These are phyloP conservation scores for Hydropsyche betteni DNA, from an alignment of 2,888 invertebrate species.

Conservation along the genomic window DNA sequence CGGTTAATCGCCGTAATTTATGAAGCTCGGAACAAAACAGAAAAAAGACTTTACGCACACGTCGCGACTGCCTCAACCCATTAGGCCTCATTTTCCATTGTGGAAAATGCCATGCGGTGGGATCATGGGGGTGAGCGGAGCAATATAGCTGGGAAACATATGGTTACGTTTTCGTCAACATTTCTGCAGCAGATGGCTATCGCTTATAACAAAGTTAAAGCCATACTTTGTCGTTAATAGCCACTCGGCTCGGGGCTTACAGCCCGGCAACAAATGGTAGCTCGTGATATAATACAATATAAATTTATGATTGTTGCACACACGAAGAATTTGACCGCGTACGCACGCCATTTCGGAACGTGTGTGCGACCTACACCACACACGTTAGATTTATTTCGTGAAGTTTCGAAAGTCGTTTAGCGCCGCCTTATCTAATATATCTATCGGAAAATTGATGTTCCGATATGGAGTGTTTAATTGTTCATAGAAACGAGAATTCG, in stretches of 20 bases:
- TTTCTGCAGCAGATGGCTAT: conserved; percentile 44
- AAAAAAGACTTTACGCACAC: conserved; percentile 19
- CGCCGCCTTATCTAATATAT: conserved; percentile 11
- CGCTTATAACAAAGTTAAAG: conserved; percentile 39
- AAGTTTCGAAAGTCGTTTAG: conserved; percentile 8
- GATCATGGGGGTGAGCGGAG: conserved; percentile 9
- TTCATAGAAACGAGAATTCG: no score
- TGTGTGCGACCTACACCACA: neutral
- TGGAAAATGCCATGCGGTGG: conserved; percentile 10
- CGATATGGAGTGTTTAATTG: neutral
- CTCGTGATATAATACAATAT: conserved; percentile 32
- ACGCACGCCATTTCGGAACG: neutral
- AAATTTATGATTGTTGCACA: conserved; percentile 29
- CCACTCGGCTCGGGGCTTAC: conserved; percentile 30
- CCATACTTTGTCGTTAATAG: conserved; percentile 38
- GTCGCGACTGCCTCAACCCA: conserved; percentile 27
- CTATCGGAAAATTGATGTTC: conserved; percentile 17
- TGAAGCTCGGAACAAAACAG: neutral
- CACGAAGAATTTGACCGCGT: neutral
- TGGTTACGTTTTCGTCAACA: conserved; percentile 42
- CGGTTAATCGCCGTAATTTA: neutral
- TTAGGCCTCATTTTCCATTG: conserved; percentile 33
- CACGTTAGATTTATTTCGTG: neutral
- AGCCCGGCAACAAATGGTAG: conserved; percentile 13
- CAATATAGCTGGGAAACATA: conserved; percentile 36